Evolutionary conservation across 2,797 vertebrate genomes (phyloP), one percentile per base, ranked within the genome.

Genomic region (Eidolon dupreanum): DNA sequence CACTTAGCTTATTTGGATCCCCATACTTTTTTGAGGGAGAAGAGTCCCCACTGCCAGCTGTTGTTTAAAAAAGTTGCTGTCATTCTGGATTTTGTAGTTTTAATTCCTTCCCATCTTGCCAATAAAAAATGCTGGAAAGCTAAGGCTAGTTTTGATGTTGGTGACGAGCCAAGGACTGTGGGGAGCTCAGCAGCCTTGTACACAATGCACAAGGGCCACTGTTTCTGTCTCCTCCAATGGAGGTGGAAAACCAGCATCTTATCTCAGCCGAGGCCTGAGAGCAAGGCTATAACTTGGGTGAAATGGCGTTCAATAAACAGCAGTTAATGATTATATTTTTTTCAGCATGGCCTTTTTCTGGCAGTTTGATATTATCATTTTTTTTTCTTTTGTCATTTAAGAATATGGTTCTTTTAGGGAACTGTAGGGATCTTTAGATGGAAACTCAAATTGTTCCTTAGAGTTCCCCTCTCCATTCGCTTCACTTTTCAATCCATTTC

Each of bases 191-290:
- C 2, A 16, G 49, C 0, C 24, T 5, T 13, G 26, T 8, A 3
- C 2, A 22, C 77, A 13, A 24, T 1, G 46, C 49, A 2, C 6
- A 0, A 0, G 2, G n/a, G 31, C 51, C 70, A 1, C 9, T 10
- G 41, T 53, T 61, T 55, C 41, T 49, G 8, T 53, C 53, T 31
- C 38, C 59, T 49, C 26, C 4, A 15, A 31, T 1, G n/a, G 17
- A 46, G 63, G 61, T 38, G 55, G 74, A 55, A 81, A 13, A 53
- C 7, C 0, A 0, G 20, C 9, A 16, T 82, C 16, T 94, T 22
- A 0, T 20, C 78, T 3, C 33, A 15, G 3, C 10, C 1, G 31
- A 88, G 49, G 51, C 53, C 71, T 33, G 46, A 61, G 46, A 12
- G 43, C 9, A 46, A 74, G 79, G 24, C 61, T 7, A 0, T 33